These are phyloP conservation scores for Ophioninae sp. DNA, from an alignment of 2,888 invertebrate species.

Conservation along the genomic window DNA sequence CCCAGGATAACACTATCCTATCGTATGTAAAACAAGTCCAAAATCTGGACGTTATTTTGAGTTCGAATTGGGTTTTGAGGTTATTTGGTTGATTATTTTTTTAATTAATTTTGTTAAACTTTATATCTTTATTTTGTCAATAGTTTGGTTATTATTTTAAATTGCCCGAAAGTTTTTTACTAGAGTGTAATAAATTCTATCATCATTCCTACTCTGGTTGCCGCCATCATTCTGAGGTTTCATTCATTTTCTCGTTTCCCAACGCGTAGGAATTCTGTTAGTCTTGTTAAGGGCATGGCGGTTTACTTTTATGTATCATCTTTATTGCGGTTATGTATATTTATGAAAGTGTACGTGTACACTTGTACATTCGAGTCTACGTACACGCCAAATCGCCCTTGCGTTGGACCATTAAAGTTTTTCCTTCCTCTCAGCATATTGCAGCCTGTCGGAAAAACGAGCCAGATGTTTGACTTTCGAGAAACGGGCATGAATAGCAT, in stretches of 20 bases:
- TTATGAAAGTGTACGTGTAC: not conserved
- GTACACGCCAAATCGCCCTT: not conserved
- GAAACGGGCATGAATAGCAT: not conserved
- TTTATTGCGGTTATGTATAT: conserved; percentile 7
- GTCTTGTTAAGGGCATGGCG: conserved; percentile 49
- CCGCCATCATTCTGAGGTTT: conserved; percentile 41
- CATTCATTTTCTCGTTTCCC: conserved; percentile 30
- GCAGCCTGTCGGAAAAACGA: not conserved
- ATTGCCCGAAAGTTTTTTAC: no score
- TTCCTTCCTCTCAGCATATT: not conserved
- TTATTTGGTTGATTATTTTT: no score
- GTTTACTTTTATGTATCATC: conserved; percentile 25
- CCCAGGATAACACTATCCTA: no score
- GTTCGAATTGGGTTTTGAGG: no score
- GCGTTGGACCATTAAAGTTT: not conserved
- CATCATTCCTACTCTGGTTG: not conserved
- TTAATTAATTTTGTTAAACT: no score
- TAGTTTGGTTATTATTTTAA: no score
- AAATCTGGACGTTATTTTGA: no score
- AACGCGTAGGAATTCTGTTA: conserved; percentile 1
- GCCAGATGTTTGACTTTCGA: not conserved
- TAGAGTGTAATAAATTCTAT: not conserved
- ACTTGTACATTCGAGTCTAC: not conserved
- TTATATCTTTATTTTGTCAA: no score
- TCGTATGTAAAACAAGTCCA: no score